These are phyloP conservation scores for Grallaria varia DNA, from an alignment of 2,113 vertebrate species.

Conservation along the genomic window DNA sequence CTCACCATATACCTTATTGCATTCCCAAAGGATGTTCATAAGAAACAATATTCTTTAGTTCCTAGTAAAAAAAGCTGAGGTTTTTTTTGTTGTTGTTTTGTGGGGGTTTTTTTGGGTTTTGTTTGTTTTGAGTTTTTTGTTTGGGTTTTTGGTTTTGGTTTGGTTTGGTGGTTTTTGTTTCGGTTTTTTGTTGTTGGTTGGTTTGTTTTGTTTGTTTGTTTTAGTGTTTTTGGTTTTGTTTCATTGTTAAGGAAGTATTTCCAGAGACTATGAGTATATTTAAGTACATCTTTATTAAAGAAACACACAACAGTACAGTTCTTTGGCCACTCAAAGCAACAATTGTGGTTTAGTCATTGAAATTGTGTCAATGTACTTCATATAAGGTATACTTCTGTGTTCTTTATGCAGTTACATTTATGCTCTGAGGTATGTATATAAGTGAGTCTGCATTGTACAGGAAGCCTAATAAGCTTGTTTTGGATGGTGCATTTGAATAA, in stretches of 20 bases:
- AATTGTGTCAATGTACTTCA: not conserved
- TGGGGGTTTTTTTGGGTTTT: not conserved
- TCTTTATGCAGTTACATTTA: not conserved
- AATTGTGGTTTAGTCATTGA: not conserved
- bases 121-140: not conserved
- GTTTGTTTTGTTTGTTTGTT: too few relatives aligned
- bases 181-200: too few relatives aligned
- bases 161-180: too few relatives aligned
- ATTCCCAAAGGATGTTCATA: not conserved
- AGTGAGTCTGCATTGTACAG: not conserved
- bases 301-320: not conserved
- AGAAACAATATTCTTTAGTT: not conserved
- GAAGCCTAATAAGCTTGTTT: not conserved
- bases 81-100: too few relatives aligned
- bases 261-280: not conserved
- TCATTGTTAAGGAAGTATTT: not conserved
- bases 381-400: not conserved
- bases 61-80: not conserved
- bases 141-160: too few relatives aligned
- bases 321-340: not conserved
- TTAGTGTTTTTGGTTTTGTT: too few relatives aligned
- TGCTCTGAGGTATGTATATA: not conserved
- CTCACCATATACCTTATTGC: not conserved
- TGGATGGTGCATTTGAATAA: not conserved
- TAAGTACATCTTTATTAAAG: not conserved